Evolutionary conservation across 2,113 vertebrate genomes (phyloP).

Genomic region (Fukomys damarensis): DNA sequence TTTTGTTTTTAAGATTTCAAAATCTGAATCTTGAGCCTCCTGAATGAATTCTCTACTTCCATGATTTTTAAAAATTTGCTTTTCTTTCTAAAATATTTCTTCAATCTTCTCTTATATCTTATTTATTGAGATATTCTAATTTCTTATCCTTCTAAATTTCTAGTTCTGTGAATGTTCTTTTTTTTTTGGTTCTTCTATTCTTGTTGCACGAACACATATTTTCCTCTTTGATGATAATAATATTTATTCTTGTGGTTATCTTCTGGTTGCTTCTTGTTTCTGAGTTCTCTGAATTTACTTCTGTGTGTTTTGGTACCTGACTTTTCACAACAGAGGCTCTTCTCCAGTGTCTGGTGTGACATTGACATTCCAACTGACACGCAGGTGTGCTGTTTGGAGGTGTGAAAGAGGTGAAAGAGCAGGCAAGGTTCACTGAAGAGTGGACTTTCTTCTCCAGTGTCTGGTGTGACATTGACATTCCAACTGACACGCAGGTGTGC

Average conservation of each 20-base stretch:
- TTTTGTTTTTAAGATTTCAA: not conserved
- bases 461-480: not conserved
- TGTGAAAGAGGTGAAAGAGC: no score
- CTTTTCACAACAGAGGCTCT: not conserved
- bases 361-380: not conserved
- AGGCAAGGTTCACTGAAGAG: not conserved
- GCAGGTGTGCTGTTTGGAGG: not conserved
- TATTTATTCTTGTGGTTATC: conserved; percentile 22
- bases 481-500: not conserved
- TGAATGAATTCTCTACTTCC: not conserved
- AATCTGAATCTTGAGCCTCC: not conserved
- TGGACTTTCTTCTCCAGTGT: not conserved
- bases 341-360: not conserved
- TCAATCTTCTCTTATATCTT: not conserved
- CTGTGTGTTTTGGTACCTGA: not conserved
- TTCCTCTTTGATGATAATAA: not conserved
- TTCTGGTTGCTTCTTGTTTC: conserved; percentile 15
- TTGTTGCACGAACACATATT: not conserved
- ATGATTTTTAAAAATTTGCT: not conserved
- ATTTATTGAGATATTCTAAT: not conserved
- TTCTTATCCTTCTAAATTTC: not conserved
- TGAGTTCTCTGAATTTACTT: not conserved
- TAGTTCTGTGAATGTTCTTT: not conserved
- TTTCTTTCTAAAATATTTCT: conserved; percentile 15
- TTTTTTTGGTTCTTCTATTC: not conserved